Percentiles rank a stretch among this genome's conserved stretches.
Evolutionary conservation across 2,888 invertebrate genomes (phyloP).

Genomic region (Cyclophora punctaria): DNA sequence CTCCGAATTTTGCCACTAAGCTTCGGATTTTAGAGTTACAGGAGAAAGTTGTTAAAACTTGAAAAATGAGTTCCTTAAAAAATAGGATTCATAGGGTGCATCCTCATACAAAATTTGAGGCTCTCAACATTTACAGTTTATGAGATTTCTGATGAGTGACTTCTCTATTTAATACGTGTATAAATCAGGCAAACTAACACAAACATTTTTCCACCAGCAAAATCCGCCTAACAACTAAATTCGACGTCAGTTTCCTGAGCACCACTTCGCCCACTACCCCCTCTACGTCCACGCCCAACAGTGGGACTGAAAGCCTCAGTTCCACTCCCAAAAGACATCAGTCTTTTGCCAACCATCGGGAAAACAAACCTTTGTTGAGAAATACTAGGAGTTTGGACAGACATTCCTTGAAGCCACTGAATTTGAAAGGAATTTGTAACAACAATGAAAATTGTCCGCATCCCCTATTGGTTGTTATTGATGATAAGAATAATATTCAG

Average conservation of each 20-base stretch:
- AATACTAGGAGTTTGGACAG: conserved; percentile 59
- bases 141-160: too few relatives aligned
- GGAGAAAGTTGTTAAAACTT: too few relatives aligned
- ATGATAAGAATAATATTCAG: conserved; percentile 67
- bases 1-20: too few relatives aligned
- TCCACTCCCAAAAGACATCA: conserved; percentile 49
- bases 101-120: too few relatives aligned
- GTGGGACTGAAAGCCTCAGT: conserved; percentile 29
- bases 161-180: too few relatives aligned
- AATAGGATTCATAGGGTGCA: too few relatives aligned
- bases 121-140: too few relatives aligned
- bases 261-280: conserved; percentile 45
- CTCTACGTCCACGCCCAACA: conserved; percentile 24
- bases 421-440: conserved; percentile 59
- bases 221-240: conserved; percentile 59
- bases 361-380: conserved; percentile 37
- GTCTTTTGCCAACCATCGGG: conserved; percentile 46
- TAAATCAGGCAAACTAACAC: too few relatives aligned
- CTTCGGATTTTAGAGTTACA: too few relatives aligned
- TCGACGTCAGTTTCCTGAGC: conserved; percentile 60
- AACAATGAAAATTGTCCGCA: conserved; percentile 40
- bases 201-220: conserved; percentile 32
- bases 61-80: too few relatives aligned
- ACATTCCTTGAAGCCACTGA: conserved; percentile 52
- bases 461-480: conserved; percentile 62